Evolutionary conservation across 2,888 invertebrate genomes (phyloP), one percentile per base, ranked within the genome.

Genomic region (Temnothorax ravouxi): DNA sequence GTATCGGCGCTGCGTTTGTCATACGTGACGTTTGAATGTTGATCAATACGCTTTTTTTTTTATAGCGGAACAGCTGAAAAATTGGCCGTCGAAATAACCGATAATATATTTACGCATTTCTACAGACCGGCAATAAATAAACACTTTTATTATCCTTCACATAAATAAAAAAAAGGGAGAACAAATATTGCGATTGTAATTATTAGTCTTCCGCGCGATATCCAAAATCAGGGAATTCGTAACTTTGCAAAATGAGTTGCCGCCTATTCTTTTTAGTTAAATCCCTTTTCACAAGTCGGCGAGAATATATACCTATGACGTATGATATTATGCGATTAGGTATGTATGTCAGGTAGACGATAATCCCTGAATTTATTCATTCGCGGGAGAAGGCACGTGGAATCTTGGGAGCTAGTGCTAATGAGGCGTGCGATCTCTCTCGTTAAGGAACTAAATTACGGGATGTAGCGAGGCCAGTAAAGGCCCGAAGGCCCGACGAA

Each of bases 381-480:
- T 67, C 47, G 66, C 64, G 61, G 52, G 50, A 66, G 62, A 67
- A 83, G 86, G 83, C 83, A 83, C 83, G 83, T 75, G 84, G 83
- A 83, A 86, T 87, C 83, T 79, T 54, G 75, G 64, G 52, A 62
- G 61, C 56, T 71, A 83, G 67, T 88, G 88, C 85, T 92, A 92
- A 93, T 92, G 91, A 91, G 90, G 88, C 91, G 88, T 90, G 89
- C 89, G 89, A 90, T 92, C 91, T 18, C 90, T 88, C 91, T 91
- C 91, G 89, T 93, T 92, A 91, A 91, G 88, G 89, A 90, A 92
- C 93, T 90, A 92, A 92, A 91, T 92, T 91, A 91, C 89, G 88
- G 84, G 86, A 84, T 80, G 82, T 69, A 81, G 85, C 79, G 87
- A 86, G 41, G 79, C 75, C 79, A 21, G 54, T 18, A 67, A 87